These are phyloP conservation scores for Bombus superbus DNA, from an alignment of 1,140 invertebrate species.

Conservation along the genomic window DNA sequence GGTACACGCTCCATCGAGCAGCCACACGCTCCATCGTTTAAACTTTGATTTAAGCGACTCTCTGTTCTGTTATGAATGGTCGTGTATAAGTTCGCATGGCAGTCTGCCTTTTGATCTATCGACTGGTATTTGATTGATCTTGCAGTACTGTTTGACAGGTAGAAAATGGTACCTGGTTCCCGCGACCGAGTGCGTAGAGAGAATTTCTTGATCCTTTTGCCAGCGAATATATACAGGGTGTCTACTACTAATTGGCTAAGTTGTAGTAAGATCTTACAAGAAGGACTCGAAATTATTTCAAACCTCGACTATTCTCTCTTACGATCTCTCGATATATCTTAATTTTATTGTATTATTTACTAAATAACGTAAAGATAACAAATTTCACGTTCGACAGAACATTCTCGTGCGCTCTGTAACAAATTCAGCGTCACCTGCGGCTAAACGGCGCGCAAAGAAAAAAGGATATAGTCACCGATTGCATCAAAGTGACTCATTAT, in stretches of 20 bases:
- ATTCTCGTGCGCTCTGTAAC: neutral
- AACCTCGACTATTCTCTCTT: too few relatives aligned
- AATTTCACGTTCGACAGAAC: neutral
- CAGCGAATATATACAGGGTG: too few relatives aligned
- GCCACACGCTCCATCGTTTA: slow-evolving; percentile 57
- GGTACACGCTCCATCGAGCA: slow-evolving; percentile 14
- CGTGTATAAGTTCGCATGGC: slow-evolving; percentile 24
- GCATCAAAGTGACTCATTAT: slow-evolving; percentile 1
- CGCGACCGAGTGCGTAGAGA: too few relatives aligned
- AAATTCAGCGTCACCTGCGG: neutral
- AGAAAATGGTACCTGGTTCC: neutral
- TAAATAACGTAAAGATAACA: too few relatives aligned
- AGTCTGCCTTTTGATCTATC: slow-evolving; percentile 16
- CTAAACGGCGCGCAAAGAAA: neutral
- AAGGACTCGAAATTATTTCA: too few relatives aligned
- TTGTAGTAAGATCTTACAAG: too few relatives aligned
- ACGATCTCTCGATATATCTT: too few relatives aligned
- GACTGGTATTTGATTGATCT: neutral
- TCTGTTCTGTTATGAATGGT: slow-evolving; percentile 48
- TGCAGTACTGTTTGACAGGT: neutral
- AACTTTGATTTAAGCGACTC: slow-evolving; percentile 63
- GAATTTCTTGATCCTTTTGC: too few relatives aligned
- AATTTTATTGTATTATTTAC: neutral
- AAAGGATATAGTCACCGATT: neutral
- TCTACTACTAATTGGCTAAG: too few relatives aligned